Base-by-base conservation (phyloP, 2,797 vertebrate genomes). In the Sebastiscus albofasciatus region DNA sequence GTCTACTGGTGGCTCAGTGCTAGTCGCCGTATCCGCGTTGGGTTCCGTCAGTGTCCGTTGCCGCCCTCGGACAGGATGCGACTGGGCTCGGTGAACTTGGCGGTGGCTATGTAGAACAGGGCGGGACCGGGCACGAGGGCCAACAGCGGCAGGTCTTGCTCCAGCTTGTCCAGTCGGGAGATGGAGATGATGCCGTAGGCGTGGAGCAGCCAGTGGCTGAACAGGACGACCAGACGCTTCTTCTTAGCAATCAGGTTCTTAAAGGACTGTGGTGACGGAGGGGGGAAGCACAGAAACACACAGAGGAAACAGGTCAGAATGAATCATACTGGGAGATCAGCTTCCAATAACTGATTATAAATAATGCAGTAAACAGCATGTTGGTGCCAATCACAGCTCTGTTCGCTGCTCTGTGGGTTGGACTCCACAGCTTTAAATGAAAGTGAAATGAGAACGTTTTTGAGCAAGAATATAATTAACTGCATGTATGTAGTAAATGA, bases 171-270 rank as follows among this genome's bases (percentile, higher is more conserved):
- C 92, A 99, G 89, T 77, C 97, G 97, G 76, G 98, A 98, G 93
- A 99, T 99, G 33, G 99, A 99, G 94, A 99, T 96, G 80, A 99
- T 99, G 77, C 98, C 99, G 3, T 99, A 99, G 0, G 97, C 98
- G 3, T 99, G 99, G 62, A 99, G 96, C 46, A 99, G 88, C 99
- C 99, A 99, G 85, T 99, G 98, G 90, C 99, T 99, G 91, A 99
- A 97, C 79, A 99, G 97, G 55, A 99, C 97, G 1, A 99, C 96
- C 13, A 99, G 95, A 27, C 97, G 97, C 91, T 99, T 99, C 97
- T 99, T 99, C 93, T 97, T 97, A 20, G 96, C 96, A 2, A 98
- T 92, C 56, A 99, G 97, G 89, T 97, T 97, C 93, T 97, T 98
- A 91, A 98, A 97, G 71, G 97, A 97, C 98, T 99, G 89, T 49